Conservation (phyloP, 2,888 invertebrate genomes). For the Xestobium rufovillosum region DNA sequence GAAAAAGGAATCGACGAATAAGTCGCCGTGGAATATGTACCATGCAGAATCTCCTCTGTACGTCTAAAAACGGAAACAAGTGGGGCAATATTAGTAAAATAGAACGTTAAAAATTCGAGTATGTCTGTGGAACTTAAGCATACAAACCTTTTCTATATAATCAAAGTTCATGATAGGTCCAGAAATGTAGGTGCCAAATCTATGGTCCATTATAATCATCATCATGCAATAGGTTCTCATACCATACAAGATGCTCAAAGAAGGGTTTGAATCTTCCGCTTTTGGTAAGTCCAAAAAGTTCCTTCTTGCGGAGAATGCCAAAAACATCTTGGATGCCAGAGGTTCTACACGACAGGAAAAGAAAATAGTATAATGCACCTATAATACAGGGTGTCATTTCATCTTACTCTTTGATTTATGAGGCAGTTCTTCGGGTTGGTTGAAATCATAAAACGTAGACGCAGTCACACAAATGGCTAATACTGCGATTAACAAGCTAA, state of each 20-base stretch:
- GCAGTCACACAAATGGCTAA: slow-evolving; percentile 33
- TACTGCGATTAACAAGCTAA: slow-evolving; percentile 32
- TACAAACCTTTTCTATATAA: slow-evolving; percentile 45
- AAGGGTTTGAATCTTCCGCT: slow-evolving; percentile 40
- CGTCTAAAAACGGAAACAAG: slow-evolving; percentile 31
- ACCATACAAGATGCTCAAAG: slow-evolving; percentile 49
- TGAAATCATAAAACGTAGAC: slow-evolving; percentile 37
- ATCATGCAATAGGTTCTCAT: slow-evolving; percentile 50
- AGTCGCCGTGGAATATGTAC: slow-evolving; percentile 49
- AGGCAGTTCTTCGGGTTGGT: slow-evolving; percentile 20
- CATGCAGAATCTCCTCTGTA: slow-evolving; percentile 34
- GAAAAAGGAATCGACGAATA: slow-evolving; percentile 56
- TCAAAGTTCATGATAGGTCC: slow-evolving; percentile 49
- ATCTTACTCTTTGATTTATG: slow-evolving; percentile 35
- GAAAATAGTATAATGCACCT: slow-evolving; percentile 6
- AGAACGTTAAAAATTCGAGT: background rate
- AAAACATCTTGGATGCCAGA: slow-evolving; percentile 23
- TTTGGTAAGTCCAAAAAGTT: slow-evolving; percentile 39
- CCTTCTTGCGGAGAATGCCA: slow-evolving; percentile 33
- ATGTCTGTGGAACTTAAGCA: background rate
- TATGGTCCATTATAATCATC: slow-evolving; percentile 50
- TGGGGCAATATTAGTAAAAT: background rate
- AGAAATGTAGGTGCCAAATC: slow-evolving; percentile 44
- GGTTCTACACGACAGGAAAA: slow-evolving; percentile 30
- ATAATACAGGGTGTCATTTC: too few species aligned